phyloP scores from a whole-genome alignment of 2,888 invertebrate species.

The Acrocera orbiculus region DNA sequence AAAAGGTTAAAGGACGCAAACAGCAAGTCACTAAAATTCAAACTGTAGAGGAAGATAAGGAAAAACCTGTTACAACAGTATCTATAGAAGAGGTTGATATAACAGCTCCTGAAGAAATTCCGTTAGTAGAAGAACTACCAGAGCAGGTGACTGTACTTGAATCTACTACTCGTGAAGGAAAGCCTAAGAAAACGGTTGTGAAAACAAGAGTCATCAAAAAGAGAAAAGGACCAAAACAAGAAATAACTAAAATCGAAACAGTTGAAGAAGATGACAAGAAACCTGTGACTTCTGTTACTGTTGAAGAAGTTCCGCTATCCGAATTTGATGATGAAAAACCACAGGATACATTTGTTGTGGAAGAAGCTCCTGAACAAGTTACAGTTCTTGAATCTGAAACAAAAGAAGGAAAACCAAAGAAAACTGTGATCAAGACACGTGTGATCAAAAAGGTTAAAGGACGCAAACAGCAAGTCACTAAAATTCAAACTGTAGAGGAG shows the following conservation, averaged over 20 bases:
- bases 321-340: conserved; percentile 19
- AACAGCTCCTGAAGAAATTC: conserved; percentile 19
- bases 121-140: conserved; percentile 14
- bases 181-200: conserved; percentile 15
- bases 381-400: conserved; percentile 29
- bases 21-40: conserved; percentile 28
- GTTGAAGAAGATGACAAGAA: conserved; percentile 20
- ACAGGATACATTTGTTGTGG: conserved; percentile 9
- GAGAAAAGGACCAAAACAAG: conserved; percentile 15
- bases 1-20: conserved; percentile 24
- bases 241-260: conserved; percentile 24
- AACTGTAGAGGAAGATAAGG: conserved; percentile 26
- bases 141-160: conserved; percentile 16
- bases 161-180: conserved; percentile 18
- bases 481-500: conserved; percentile 20
- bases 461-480: conserved; percentile 21
- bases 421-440: conserved; percentile 23
- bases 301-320: conserved; percentile 15
- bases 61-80: conserved; percentile 24
- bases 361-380: conserved; percentile 18
- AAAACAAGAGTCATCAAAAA: conserved; percentile 15
- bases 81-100: conserved; percentile 13
- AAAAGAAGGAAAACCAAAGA: conserved; percentile 19
- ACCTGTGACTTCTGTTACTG: conserved; percentile 19
- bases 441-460: conserved; percentile 22